Evolutionary conservation across 2,888 invertebrate species (phyloP).

Genomic region (Automeris io): DNA sequence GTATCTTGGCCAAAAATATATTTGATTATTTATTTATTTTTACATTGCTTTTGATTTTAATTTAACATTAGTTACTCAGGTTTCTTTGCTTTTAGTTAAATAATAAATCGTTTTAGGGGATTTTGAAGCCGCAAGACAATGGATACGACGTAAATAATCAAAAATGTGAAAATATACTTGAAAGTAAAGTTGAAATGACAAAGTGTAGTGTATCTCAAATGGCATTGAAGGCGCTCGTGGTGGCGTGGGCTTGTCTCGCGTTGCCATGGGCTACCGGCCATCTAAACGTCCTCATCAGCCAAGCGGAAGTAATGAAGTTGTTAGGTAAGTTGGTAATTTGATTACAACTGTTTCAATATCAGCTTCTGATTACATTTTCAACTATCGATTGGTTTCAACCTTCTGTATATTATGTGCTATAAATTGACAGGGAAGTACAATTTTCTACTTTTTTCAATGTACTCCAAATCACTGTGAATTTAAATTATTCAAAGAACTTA

Average conservation of each 20-base stretch:
- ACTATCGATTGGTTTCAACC: slow-evolving; percentile 16
- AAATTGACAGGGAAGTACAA: neutral
- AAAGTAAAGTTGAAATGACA: slow-evolving; percentile 61
- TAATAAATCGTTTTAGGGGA: slow-evolving; percentile 7
- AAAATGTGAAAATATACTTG: slow-evolving; percentile 43
- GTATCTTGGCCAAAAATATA: neutral
- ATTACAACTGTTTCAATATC: slow-evolving; percentile 25
- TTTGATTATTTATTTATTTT: neutral
- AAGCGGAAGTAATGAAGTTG: slow-evolving; percentile 87
- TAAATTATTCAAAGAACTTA: too few relatives aligned
- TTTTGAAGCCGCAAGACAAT: slow-evolving; percentile 11
- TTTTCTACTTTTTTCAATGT: neutral
- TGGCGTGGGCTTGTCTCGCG: slow-evolving; percentile 64
- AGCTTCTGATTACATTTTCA: slow-evolving; percentile 21
- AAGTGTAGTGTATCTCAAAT: slow-evolving; percentile 48
- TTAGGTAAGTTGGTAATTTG: slow-evolving; percentile 79
- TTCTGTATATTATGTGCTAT: neutral
- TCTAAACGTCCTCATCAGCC: slow-evolving; percentile 88
- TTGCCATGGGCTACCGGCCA: slow-evolving; percentile 80
- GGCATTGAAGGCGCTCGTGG: slow-evolving; percentile 54
- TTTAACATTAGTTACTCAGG: neutral
- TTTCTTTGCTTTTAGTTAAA: neutral
- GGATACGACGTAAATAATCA: slow-evolving; percentile 24
- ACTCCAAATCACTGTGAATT: too few relatives aligned
- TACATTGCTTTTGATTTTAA: too few relatives aligned